Base-by-base conservation (phyloP, 1,140 invertebrate species). In the Bilobella aurantiaca region DNA sequence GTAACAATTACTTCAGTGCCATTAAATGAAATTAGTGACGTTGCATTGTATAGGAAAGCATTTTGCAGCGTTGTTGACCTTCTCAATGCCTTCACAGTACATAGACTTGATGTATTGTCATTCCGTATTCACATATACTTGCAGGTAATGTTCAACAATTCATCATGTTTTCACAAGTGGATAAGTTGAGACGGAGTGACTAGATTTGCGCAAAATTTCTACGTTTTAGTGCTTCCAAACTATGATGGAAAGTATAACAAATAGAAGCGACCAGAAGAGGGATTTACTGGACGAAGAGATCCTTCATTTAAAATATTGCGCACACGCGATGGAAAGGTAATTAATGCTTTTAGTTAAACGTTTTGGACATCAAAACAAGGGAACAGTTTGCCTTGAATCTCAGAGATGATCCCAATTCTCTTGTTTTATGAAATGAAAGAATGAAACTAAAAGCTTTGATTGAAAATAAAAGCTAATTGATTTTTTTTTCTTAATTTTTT, bases 281-380 rank as follows among this genome's bases (percentile, higher is more conserved):
- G 65, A 70, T 30, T 42, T 73, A 8, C n/a, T 58, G 5, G 71
- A 73, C 42, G 58, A 28, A 12, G 71, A 73, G 63, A 68, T 73
- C 27, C 65, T 65, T 34, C 53, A 73, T 60, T 32, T 70, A 28
- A 58, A 63, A 65, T 37, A 66, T 28, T 73, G 71, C 47, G 71
- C 58, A 1, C 67, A 73, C 46, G n/a, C 25, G 27, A 67, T 73
- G 14, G 71, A 73, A 65, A 64, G 71, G 71, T 72, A 64, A 66
- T 18, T 47, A 32, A 37, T 12, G 34, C 49, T 53, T 53, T 53
- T 3, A 53, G 5, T 53, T 23, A 53, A 53, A 23, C 25, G 14
- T 53, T 53, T n/a, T n/a, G n/a, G n/a, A n/a, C n/a, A n/a, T n/a
- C n/a, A n/a, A n/a, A n/a, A n/a, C n/a, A n/a, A n/a, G n/a, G n/a